A percentile compares a stretch with the other conserved stretches of the same genome.
Conservation (phyloP, 2,113 vertebrate species). For the Labeo rohita region DNA sequence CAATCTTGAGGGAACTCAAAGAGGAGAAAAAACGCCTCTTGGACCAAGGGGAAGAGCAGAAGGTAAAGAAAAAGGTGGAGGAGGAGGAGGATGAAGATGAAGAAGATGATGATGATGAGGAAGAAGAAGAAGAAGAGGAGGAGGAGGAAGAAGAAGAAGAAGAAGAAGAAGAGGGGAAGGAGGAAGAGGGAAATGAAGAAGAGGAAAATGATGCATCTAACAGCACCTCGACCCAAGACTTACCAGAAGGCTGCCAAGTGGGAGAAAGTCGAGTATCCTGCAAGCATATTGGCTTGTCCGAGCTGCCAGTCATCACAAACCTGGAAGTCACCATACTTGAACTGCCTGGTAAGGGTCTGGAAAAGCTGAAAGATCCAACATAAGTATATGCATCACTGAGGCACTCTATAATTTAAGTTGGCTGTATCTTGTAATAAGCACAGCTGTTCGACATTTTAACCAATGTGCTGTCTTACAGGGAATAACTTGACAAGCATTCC, state of each 20-base stretch:
- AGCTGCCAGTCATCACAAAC: slow-evolving; percentile 74
- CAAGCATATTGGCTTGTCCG: slow-evolving; percentile 70
- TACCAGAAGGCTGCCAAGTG: slow-evolving; percentile 70
- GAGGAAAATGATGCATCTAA: slow-evolving; percentile 61
- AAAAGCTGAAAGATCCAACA: not conserved
- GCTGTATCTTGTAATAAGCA: slow-evolving; percentile 14
- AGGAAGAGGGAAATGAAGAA: slow-evolving; percentile 56
- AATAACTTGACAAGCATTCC: slow-evolving; percentile 75
- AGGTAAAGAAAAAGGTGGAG: slow-evolving; percentile 29
- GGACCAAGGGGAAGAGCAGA: slow-evolving; percentile 58
- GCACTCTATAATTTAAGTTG: not conserved
- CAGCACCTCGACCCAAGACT: slow-evolving; percentile 59
- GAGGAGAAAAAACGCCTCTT: slow-evolving; percentile 66
- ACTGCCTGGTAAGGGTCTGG: slow-evolving; percentile 73
- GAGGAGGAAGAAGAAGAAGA: slow-evolving; percentile 51
- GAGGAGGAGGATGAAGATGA: slow-evolving; percentile 59
- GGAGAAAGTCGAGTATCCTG: slow-evolving; percentile 71
- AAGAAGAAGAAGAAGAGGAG: slow-evolving; percentile 56
- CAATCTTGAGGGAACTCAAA: slow-evolving; percentile 64
- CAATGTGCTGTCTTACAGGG: slow-evolving; percentile 64
- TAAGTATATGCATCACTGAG: not conserved
- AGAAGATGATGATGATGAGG: slow-evolving; percentile 56
- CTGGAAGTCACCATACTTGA: slow-evolving; percentile 74
- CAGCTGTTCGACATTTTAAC: not conserved
- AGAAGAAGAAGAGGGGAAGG: slow-evolving; percentile 50